These are phyloP conservation scores for Pycnonotus jocosus DNA, from an alignment of 2,113 vertebrate genomes.

Conservation along the genomic window DNA sequence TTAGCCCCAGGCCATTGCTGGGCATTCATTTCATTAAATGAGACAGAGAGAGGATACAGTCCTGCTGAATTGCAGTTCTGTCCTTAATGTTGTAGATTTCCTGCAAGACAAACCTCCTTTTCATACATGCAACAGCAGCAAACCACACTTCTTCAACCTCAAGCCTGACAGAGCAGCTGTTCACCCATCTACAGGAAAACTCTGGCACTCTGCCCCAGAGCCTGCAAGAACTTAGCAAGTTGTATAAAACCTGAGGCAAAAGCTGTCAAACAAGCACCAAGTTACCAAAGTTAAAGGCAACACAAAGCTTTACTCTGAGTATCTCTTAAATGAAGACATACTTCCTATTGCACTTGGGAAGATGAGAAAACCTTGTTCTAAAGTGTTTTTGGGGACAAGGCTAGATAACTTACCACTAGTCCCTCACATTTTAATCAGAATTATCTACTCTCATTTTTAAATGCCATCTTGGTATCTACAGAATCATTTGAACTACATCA, in stretches of 20 bases:
- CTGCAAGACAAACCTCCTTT: constrained; percentile 39
- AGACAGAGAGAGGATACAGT: not conserved
- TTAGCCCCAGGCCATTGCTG: not conserved
- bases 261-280: not conserved
- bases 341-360: not conserved
- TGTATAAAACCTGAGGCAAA: not conserved
- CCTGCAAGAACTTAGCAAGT: not conserved
- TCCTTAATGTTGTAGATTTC: not conserved
- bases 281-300: not conserved
- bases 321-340: not conserved
- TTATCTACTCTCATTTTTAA: not conserved
- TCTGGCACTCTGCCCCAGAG: not conserved
- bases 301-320: not conserved
- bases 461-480: not conserved
- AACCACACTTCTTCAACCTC: not conserved
- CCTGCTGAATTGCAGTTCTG: constrained; percentile 44
- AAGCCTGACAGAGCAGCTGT: not conserved
- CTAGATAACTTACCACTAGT: not conserved
- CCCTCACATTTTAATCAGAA: not conserved
- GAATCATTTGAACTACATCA: not conserved
- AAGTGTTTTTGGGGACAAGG: not conserved
- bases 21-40: not conserved
- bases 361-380: not conserved
- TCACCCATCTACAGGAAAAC: not conserved
- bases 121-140: not conserved